Base-by-base conservation (phyloP, 2,113 vertebrate species). In the Periophthalmodon schlosseri region DNA sequence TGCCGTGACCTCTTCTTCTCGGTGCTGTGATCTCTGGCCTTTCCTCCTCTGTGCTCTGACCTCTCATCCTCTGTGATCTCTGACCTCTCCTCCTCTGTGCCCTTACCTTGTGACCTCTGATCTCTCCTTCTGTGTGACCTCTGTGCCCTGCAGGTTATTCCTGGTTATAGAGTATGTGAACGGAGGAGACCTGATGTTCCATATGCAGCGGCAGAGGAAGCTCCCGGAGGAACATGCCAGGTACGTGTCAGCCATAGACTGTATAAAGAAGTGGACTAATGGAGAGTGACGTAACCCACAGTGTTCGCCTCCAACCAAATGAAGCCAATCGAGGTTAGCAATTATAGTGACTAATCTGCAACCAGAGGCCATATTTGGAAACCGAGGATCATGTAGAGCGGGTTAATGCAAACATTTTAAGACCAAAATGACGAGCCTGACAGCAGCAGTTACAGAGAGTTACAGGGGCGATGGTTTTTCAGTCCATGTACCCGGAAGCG, bases 151-250 rank as follows among this genome's bases (percentile, higher is more conserved):
- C 77, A 99, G 97, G 86, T 91, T 99, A 84, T 99, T 99, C 91
- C 94, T 99, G 79, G 97, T 99, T 88, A 99, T 99, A 18, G 97
- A 99, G 69, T 99, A 99, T 0, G 97, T 99, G 61, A 99, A 98
- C 0, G 97, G 97, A 0, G 97, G 97, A 6, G 97, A 99, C 83
- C 94, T 99, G 82, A 99, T 99, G 97, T 99, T 99, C 88, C 97
- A 99, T 87, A 99, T 99, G 97, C 97, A 99, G 88, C 93, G 96
- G 24, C 97, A 99, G 80, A 92, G 97, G 84, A 99, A 99, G 49
- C 97, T 99, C 60, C 97, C 97, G 0, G 97, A 99, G 82, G 97
- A 99, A 81, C 97, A 99, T 0, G 96, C 97, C 46, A 95, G 97
- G 97, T 99, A 94, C 84, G 3, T 1, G 16, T 8, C 15, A 18